Percentiles rank a stretch among this genome's conserved stretches.
Conservation (phyloP, 2,888 invertebrate species). For the Dugesia japonica region DNA sequence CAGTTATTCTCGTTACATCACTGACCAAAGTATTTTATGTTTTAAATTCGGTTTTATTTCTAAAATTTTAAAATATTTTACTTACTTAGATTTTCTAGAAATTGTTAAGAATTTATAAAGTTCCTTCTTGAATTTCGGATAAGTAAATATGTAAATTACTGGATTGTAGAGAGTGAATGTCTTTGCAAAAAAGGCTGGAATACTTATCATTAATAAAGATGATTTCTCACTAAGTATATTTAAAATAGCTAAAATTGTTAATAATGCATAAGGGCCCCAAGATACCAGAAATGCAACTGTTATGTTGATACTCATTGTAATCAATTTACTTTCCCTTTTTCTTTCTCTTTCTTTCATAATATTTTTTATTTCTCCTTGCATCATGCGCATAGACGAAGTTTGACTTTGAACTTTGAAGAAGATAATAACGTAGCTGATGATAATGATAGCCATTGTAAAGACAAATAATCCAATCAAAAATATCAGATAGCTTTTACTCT, state of each 20-base stretch:
- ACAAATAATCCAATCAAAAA: background rate
- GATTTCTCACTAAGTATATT: background rate
- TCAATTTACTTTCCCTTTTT: background rate
- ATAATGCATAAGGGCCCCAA: background rate
- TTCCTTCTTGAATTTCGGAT: background rate
- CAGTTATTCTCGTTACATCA: too few relatives aligned
- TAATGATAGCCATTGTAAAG: background rate
- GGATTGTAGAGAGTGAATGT: background rate
- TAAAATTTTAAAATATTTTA: too few relatives aligned
- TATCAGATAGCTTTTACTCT: background rate
- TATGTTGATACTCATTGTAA: background rate
- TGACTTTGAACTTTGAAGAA: background rate
- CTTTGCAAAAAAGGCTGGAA: background rate
- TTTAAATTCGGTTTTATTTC: too few relatives aligned
- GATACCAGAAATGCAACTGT: background rate
- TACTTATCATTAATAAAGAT: background rate
- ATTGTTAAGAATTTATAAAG: background rate
- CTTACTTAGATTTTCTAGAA: too few relatives aligned
- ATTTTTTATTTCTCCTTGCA: background rate
- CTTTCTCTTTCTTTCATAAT: background rate
- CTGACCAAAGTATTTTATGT: too few relatives aligned
- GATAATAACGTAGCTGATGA: background rate
- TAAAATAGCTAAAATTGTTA: background rate
- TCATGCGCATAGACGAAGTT: background rate
- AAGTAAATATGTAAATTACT: background rate